Base-by-base conservation (phyloP, 2,888 invertebrate genomes). In the Lottia scabra region DNA sequence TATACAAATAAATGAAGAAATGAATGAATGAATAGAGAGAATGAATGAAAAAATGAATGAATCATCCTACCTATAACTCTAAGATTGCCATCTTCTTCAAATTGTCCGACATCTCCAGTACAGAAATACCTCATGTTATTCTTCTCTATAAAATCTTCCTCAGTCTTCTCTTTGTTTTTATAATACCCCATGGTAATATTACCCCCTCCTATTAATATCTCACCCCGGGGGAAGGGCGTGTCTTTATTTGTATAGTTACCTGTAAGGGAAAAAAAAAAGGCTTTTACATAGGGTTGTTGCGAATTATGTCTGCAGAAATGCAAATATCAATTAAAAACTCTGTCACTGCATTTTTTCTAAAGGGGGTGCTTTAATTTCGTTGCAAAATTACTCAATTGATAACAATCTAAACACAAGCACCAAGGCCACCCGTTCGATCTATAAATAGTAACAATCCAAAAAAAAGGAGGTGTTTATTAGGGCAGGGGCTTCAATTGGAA, bases 21-120 rank as follows among this genome's bases (percentile, higher is more conserved):
- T n/a, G n/a, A n/a, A n/a, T n/a, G n/a, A n/a, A n/a, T n/a, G n/a
- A n/a, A n/a, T n/a, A n/a, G n/a, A n/a, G n/a, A n/a, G n/a, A n/a
- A n/a, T n/a, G n/a, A n/a, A n/a, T n/a, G n/a, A n/a, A n/a, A n/a
- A n/a, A 30, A 30, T 38, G 38, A 38, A 30, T 6, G 10, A 8
- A 10, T 10, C 38, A 30, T 10, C 91, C 89, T 86, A 97, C 98
- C 99, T 84, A 99, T 98, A 85, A 99, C 98, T 91, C 95, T 96
- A 83, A 99, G 93, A 86, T 94, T 95, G 30, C 99, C 99, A 90
- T 99, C 98, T 62, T 93, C 92, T 86, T 97, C 95, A 85, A 98
- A 92, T 91, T 98, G 97, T 2, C 95, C 98, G 90, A 99, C 95
- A 90, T 99, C 99, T 0, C 99, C 99, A 19, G 97, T 96, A 84